These are phyloP conservation scores for Xestoiulus laeticollis DNA, from an alignment of 2,888 invertebrate species.

Conservation along the genomic window DNA sequence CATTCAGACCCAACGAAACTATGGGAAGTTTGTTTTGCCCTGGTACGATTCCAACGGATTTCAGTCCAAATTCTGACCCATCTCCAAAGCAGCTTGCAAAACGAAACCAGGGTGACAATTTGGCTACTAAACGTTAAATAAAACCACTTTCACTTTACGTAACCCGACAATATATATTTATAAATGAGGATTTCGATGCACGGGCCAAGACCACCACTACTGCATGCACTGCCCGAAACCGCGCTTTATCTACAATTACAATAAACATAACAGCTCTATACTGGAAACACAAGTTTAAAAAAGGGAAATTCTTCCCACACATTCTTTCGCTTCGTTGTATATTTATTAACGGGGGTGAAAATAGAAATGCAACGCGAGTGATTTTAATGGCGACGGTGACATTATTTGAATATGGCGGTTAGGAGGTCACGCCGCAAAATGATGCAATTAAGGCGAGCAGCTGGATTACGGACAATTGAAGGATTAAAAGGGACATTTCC, in stretches of 20 bases:
- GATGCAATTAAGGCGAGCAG: slow-evolving; percentile 16
- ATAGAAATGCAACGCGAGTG: neutral
- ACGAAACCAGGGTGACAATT: slow-evolving; percentile 29
- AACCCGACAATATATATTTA: slow-evolving; percentile 20
- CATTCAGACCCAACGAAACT: neutral
- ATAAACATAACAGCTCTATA: neutral
- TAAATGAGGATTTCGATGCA: neutral
- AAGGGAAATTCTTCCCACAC: neutral
- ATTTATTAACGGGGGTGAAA: neutral
- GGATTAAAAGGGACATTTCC: neutral
- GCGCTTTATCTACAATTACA: neutral
- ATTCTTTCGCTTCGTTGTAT: neutral
- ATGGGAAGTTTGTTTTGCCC: neutral
- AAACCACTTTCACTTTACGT: slow-evolving; percentile 25
- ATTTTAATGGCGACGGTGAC: neutral
- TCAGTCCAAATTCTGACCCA: slow-evolving; percentile 3
- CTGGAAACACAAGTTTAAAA: neutral
- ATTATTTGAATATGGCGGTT: slow-evolving; percentile 13
- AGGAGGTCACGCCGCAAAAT: slow-evolving; percentile 13
- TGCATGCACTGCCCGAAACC: neutral
- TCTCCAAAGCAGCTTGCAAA: neutral
- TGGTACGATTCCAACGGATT: neutral
- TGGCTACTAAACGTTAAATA: slow-evolving; percentile 9
- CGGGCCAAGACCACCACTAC: slow-evolving; percentile 26
- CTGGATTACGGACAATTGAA: neutral